Conservation (phyloP, 2,888 invertebrate species). For the Ypsolopha scabrella region DNA sequence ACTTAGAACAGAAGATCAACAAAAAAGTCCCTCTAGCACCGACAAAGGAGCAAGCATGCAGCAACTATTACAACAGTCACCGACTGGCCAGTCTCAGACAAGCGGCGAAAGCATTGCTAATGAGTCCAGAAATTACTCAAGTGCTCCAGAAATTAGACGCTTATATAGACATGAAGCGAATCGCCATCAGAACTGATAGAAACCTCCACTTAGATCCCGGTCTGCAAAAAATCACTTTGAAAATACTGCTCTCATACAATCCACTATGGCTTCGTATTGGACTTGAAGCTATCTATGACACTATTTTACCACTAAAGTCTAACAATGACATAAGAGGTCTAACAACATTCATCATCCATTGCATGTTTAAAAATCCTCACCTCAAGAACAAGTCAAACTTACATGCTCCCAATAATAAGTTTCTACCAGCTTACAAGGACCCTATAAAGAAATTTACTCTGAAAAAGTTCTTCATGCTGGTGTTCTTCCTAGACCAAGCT, state of each 20-base stretch:
- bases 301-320: conserved; percentile 78
- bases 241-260: conserved; percentile 86
- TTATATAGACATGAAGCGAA: conserved; percentile 80
- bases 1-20: conserved; percentile 71
- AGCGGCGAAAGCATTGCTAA: conserved; percentile 74
- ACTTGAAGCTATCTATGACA: conserved; percentile 87
- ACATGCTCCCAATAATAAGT: conserved; percentile 67
- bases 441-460: conserved; percentile 84
- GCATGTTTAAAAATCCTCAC: conserved; percentile 82
- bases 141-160: conserved; percentile 77
- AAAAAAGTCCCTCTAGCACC: conserved; percentile 76
- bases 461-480: conserved; percentile 85
- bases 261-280: conserved; percentile 92
- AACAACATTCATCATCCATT: conserved; percentile 79
- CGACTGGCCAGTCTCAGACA: conserved; percentile 75
- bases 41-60: conserved; percentile 77
- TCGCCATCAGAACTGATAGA: conserved; percentile 81
- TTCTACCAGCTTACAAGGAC: conserved; percentile 75
- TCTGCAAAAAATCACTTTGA: conserved; percentile 81
- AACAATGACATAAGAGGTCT: conserved; percentile 85
- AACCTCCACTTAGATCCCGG: conserved; percentile 87
- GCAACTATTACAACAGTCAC: conserved; percentile 74
- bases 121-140: conserved; percentile 69
- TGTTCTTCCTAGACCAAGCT: conserved; percentile 88
- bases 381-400: conserved; percentile 72